Conservation (phyloP, 2,888 invertebrate genomes). For the Halictus quadricinctus region DNA sequence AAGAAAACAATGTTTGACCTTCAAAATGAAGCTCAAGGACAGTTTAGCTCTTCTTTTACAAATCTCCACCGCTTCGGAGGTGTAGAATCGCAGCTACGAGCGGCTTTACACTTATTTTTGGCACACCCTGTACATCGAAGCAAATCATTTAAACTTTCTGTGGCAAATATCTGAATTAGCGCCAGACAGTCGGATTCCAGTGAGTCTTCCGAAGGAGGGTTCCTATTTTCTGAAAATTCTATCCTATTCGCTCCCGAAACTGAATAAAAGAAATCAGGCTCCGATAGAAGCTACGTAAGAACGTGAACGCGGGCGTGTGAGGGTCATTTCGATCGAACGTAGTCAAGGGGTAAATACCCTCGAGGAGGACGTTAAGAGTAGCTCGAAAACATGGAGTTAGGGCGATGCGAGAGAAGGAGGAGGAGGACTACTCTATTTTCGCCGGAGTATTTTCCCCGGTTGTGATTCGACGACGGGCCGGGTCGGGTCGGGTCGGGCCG, state of each 20-base stretch:
- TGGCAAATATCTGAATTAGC: background rate
- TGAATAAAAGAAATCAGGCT: background rate
- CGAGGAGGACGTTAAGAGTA: constrained; percentile 19
- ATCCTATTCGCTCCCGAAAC: background rate
- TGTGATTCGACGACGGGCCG: constrained; percentile 23
- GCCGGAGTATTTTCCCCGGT: constrained; percentile 9
- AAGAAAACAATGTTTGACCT: no score
- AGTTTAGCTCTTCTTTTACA: no score
- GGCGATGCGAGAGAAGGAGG: background rate
- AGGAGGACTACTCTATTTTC: constrained; percentile 16
- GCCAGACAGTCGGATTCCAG: background rate
- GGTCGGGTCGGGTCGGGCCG: background rate
- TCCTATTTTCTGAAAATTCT: background rate
- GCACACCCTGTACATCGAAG: background rate
- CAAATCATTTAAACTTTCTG: background rate
- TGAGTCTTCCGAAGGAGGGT: background rate
- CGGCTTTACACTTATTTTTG: no score
- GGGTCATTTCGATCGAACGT: constrained; percentile 32
- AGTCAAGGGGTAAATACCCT: constrained; percentile 22
- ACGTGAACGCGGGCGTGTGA: background rate
- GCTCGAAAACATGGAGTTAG: constrained; percentile 19
- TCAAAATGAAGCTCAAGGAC: no score
- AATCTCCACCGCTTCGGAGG: no score
- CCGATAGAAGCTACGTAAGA: background rate
- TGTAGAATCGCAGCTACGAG: no score